These are phyloP conservation scores for Mixornis gularis DNA, from an alignment of 2,113 vertebrate genomes.

Conservation along the genomic window DNA sequence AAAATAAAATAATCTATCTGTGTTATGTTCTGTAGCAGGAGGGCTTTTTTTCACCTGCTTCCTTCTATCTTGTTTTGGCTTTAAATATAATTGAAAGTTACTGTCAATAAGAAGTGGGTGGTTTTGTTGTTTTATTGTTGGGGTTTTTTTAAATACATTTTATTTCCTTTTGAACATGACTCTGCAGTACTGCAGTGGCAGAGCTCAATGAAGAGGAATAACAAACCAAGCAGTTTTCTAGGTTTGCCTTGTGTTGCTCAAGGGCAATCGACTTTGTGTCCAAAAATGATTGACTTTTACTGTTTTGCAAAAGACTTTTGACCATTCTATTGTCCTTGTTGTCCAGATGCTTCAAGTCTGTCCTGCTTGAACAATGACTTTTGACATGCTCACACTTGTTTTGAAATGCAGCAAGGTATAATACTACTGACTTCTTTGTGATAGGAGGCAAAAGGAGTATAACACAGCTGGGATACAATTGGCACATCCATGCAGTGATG, in stretches of 20 bases:
- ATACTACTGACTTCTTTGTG: neutral
- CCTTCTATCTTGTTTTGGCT: neutral
- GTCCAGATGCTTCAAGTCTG: neutral
- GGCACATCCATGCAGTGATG: neutral
- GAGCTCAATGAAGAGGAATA: neutral
- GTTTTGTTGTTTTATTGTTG: neutral
- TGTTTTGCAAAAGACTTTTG: conserved; percentile 3
- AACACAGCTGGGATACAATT: neutral
- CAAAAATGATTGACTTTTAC: conserved; percentile 39
- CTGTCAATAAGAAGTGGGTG: neutral
- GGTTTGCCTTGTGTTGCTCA: conserved; percentile 22
- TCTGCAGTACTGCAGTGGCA: neutral
- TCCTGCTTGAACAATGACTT: neutral
- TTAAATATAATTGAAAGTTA: neutral
- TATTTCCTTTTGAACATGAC: conserved; percentile 10
- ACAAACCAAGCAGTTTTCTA: conserved; percentile 2
- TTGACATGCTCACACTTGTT: conserved; percentile 1
- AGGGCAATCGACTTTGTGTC: conserved; percentile 1
- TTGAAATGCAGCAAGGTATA: neutral
- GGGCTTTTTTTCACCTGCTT: neutral
- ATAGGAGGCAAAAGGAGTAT: neutral
- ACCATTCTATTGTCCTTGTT: neutral
- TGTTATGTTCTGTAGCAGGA: neutral
- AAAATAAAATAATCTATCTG: neutral
- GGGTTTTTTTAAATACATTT: neutral